Evolutionary conservation across 2,888 invertebrate species (phyloP).

Genomic region (Calameuta filiformis): DNA sequence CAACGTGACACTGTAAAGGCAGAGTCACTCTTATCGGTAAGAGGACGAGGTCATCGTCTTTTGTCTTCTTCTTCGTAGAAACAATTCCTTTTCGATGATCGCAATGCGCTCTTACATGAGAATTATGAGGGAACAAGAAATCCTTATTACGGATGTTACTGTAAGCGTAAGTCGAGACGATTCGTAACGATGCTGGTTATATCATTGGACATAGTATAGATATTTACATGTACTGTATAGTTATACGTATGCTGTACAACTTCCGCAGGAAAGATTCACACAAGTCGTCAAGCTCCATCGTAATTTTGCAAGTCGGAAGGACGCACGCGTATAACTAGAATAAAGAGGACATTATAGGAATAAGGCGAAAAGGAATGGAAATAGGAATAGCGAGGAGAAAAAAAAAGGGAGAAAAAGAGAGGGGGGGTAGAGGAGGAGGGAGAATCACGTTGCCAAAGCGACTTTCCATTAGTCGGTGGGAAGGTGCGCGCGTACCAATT

Average conservation of each 20-base stretch:
- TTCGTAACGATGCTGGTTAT: neutral
- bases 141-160: neutral
- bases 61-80: neutral
- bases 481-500: neutral
- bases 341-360: neutral
- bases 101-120: neutral
- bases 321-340: neutral
- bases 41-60: neutral
- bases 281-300: neutral
- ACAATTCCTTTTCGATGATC: neutral
- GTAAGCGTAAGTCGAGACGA: neutral
- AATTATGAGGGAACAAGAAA: neutral
- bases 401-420: neutral
- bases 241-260: neutral
- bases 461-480: slow-evolving; percentile 13
- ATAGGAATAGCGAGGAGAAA: neutral
- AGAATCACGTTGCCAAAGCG: slow-evolving; percentile 1
- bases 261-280: neutral
- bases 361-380: slow-evolving; percentile 3
- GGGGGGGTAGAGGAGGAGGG: neutral
- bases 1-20: neutral
- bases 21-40: neutral
- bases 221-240: neutral
- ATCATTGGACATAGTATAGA: neutral
- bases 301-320: neutral